Evolutionary conservation across 2,888 invertebrate species (phyloP), one percentile per base, ranked within the genome.

Genomic region (Drosophila ezoana): DNA sequence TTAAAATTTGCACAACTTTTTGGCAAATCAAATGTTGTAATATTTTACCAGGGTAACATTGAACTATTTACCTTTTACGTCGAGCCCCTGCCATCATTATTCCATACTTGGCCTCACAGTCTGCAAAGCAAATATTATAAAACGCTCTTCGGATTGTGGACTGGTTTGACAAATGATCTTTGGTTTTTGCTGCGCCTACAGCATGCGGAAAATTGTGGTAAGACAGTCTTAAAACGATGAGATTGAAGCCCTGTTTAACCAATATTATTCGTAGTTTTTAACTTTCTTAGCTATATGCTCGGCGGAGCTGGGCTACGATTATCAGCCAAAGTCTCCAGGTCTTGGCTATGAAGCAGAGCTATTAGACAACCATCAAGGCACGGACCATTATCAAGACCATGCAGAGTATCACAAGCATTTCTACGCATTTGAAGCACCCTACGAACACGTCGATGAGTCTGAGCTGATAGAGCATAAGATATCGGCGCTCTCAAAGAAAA

Each of bases 341-440:
- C 18, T 53, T 40, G 74, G 47, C 38, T 60, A 56, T 33, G 79
- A 54, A 20, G 40, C 53, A 9, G 49, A 53, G 2, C n/a, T 35
- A 28, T 11, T 8, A 13, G 44, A 28, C 6, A 37, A n/a, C 18
- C 49, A 53, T 35, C 14, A 37, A 13, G 0, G 49, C 28, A 10
- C 16, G 47, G 69, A 74, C 44, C 73, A 76, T 16, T 69, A 79
- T 38, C 54, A 74, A 23, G 66, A 63, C 13, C 71, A 76, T 52
- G 71, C 64, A 0, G 79, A 75, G 11, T 84, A 61, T 32, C 84
- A 81, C 52, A 90, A 90, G 53, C 87, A 90, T 37, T 90, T 90
- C 54, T 90, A 81, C 65, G 83, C 82, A 16, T 90, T 85, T 14
- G 76, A 81, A 13, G 90, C 90, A 1, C 90, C 90, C 14, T 80